phyloP scores from a whole-genome alignment of 2,113 vertebrate species.

The Hippocampus mohnikei region DNA sequence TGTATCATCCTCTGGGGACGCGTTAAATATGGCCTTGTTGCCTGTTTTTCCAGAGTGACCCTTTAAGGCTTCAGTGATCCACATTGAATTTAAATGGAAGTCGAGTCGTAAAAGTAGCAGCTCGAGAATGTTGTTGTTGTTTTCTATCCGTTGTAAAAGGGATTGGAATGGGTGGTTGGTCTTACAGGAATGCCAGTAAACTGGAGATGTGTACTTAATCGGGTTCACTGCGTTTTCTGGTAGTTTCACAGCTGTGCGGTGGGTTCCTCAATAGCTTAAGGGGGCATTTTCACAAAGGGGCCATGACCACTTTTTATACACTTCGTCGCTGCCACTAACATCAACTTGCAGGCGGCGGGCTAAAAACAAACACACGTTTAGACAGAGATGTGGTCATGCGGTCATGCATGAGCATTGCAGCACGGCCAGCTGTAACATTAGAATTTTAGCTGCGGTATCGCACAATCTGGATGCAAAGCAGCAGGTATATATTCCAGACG shows the following conservation, averaged over 20 bases:
- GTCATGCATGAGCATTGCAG: background rate
- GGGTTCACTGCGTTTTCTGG: conserved; percentile 22
- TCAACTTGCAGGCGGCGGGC: conserved; percentile 1
- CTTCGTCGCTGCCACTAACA: background rate
- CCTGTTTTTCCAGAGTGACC: conserved; percentile 6
- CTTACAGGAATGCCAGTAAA: conserved; percentile 50
- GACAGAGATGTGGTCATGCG: background rate
- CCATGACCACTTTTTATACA: background rate
- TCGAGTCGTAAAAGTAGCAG: background rate
- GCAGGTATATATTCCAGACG: background rate
- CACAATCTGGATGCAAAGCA: background rate
- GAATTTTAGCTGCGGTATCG: background rate
- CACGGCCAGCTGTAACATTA: background rate
- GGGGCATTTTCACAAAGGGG: conserved; percentile 22
- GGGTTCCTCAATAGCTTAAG: conserved; percentile 16
- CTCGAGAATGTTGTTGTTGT: conserved; percentile 2
- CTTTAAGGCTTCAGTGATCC: background rate
- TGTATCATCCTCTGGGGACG: conserved; percentile 24
- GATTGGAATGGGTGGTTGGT: background rate
- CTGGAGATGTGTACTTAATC: conserved; percentile 17
- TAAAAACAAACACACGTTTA: conserved; percentile 14
- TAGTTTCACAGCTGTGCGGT: conserved; percentile 34
- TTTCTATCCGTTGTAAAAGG: background rate
- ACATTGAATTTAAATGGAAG: background rate
- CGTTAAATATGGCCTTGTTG: conserved; percentile 16